These are phyloP conservation scores for Drosophila teissieri DNA, from an alignment of 1,140 invertebrate genomes.

Conservation along the genomic window DNA sequence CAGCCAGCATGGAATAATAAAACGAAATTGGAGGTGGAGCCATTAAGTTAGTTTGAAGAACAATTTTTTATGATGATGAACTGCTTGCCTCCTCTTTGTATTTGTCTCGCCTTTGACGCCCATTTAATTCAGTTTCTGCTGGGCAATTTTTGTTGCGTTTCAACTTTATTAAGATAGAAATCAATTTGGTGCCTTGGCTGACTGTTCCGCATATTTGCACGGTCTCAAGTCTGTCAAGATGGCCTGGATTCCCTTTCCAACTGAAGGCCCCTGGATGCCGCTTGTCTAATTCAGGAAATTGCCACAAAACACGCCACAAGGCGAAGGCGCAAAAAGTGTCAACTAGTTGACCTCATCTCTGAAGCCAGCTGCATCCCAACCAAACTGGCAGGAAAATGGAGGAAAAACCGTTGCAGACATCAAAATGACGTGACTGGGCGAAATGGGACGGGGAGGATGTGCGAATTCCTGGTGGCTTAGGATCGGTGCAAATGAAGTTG, in stretches of 20 bases:
- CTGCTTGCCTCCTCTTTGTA: conserved; percentile 5
- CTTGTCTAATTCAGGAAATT: conserved; percentile 70
- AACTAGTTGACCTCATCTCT: conserved; percentile 75
- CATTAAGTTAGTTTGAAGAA: conserved; percentile 21
- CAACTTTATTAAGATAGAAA: conserved; percentile 72
- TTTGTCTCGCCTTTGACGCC: conserved; percentile 7
- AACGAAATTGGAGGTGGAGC: conserved; percentile 2
- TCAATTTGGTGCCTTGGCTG: conserved; percentile 48
- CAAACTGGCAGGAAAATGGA: conserved; percentile 42
- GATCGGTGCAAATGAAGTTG: conserved; percentile 75
- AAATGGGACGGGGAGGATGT: not conserved
- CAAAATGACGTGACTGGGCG: conserved; percentile 42
- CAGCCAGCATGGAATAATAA: conserved; percentile 3
- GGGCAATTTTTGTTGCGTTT: conserved; percentile 17
- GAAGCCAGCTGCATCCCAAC: conserved; percentile 60
- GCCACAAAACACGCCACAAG: conserved; percentile 55
- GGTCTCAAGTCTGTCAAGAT: conserved; percentile 39
- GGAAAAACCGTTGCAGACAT: conserved; percentile 46
- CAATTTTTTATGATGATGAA: conserved; percentile 14
- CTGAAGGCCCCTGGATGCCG: conserved; percentile 9
- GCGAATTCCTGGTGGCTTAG: conserved; percentile 13
- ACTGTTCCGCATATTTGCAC: conserved; percentile 61
- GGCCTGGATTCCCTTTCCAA: conserved; percentile 6
- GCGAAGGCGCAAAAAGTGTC: conserved; percentile 64
- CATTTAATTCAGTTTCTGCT: conserved; percentile 20